Conservation (phyloP, 2,797 vertebrate species). For the Artibeus lituratus region DNA sequence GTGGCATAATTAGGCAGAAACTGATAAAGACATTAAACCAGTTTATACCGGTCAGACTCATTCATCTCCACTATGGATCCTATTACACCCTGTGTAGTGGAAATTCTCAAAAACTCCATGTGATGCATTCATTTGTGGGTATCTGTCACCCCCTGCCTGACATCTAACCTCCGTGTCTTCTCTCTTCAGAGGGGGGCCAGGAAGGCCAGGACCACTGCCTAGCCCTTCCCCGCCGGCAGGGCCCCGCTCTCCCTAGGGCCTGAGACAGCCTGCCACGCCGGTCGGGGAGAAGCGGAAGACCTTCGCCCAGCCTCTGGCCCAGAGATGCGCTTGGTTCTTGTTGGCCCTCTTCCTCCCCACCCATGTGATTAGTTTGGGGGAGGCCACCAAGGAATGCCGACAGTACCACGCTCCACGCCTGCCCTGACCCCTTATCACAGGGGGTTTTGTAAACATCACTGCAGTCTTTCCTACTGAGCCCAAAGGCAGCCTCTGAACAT, state of each 20-base stretch:
- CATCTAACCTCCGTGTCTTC: neutral
- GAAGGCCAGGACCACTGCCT: neutral
- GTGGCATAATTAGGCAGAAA: neutral
- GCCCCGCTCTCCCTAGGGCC: neutral
- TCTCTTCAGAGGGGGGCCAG: neutral
- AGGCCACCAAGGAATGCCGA: neutral
- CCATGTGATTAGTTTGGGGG: neutral
- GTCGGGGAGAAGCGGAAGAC: neutral
- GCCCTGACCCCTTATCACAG: neutral
- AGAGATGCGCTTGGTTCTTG: neutral
- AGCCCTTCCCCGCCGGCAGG: neutral
- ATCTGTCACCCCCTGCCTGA: neutral
- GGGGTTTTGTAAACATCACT: neutral
- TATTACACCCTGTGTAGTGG: fast-evolving
- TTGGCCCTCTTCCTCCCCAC: neutral
- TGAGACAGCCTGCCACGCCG: neutral
- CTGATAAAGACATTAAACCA: neutral
- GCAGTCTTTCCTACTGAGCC: neutral
- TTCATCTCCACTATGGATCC: neutral
- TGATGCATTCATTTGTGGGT: neutral
- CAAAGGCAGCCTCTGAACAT: neutral
- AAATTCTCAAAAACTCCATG: neutral
- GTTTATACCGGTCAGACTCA: neutral
- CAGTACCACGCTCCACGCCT: neutral
- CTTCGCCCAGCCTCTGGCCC: neutral